Evolutionary conservation across 2,113 vertebrate genomes (phyloP), one percentile per base, ranked within the genome.

Genomic region (Emydura subglobosa): DNA sequence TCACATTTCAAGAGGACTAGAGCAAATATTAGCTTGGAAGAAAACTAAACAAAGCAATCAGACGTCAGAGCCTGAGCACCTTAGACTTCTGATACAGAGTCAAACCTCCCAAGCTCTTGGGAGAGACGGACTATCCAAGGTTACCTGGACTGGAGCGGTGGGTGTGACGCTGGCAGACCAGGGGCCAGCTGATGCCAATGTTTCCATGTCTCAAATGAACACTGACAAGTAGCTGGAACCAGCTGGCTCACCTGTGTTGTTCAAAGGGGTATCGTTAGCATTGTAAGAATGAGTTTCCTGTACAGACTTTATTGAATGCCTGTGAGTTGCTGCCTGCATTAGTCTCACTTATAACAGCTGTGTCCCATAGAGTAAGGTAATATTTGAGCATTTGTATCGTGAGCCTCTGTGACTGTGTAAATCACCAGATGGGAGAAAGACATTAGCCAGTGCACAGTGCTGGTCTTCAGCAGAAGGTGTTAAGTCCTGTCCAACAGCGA

Each of bases 31-130:
- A 93, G 87, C 80, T 85, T 81, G 54, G 82, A 95, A 29, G 49
- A 9, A 86, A 95, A 95, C 74, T 89, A 96, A 89, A 83, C 90
- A 83, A 80, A 76, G 51, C 21, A 86, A 92, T 92, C 94, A 94
- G 93, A 93, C 21, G 65, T 83, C 89, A 74, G 87, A 94, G 79
- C 92, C 83, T 27, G 27, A 44, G 42, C 42, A 5, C 74, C 85
- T 68, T 81, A 85, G 72, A 50, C 1, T 49, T 0, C 0, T 61
- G 91, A 61, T 9, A 72, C 81, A 51, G 31, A 74, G 92, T 76
- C 78, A 87, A 82, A 89, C 49, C 82, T 92, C 55, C 65, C 80
- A 51, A 83, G 55, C 87, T 13, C 83, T 79, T 61, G 49, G 10
- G 1, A 5, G 50, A 87, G 17, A 24, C 47, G n/a, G 68, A 74